Evolutionary conservation across 2,113 vertebrate species (phyloP).

Genomic region (Corythornis cristatus): DNA sequence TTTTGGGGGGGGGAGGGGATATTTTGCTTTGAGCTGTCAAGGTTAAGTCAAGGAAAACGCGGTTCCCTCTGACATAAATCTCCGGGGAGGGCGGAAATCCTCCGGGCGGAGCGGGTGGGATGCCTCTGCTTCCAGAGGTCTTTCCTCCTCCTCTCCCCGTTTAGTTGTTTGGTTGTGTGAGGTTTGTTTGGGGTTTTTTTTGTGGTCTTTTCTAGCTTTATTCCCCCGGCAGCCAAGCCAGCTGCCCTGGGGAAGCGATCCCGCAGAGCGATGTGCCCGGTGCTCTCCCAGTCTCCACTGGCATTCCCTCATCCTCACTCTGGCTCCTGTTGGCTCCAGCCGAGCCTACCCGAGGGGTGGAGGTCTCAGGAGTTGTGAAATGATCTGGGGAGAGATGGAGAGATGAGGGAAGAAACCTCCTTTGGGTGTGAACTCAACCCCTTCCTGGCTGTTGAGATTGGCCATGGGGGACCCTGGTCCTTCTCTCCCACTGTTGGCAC

Average conservation of each 20-base stretch:
- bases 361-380: neutral
- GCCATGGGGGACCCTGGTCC: rapidly evolving
- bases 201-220: neutral
- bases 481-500: neutral
- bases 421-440: rapidly evolving
- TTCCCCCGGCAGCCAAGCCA: neutral
- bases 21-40: conserved; percentile 47
- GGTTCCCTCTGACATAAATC: neutral
- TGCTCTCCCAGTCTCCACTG: rapidly evolving
- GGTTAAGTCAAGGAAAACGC: conserved; percentile 31
- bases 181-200: neutral
- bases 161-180: too few relatives aligned
- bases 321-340: neutral
- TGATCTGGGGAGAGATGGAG: neutral
- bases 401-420: neutral
- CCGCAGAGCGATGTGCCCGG: rapidly evolving
- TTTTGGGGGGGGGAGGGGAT: neutral
- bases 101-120: neutral
- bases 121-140: neutral
- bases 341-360: neutral
- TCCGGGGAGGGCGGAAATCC: neutral
- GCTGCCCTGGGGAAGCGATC: neutral
- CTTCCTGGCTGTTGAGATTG: rapidly evolving
- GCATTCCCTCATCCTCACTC: neutral
- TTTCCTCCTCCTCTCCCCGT: neutral